Conservation (phyloP, 2,113 vertebrate genomes). For the Phodopus roborovskii region DNA sequence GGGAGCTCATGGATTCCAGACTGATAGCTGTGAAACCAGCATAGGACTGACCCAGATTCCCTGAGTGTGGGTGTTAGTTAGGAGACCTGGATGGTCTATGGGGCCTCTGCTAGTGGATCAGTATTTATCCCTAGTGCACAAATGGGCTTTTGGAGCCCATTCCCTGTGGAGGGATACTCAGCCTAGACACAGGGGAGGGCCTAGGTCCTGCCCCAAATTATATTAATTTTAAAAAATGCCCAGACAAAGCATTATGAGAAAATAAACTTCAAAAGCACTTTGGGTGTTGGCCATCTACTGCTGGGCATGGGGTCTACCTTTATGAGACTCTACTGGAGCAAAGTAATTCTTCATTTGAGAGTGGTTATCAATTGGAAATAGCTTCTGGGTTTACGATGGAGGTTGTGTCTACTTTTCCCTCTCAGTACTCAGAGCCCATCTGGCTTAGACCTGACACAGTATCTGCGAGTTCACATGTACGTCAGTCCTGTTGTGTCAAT, state of each 20-base stretch:
- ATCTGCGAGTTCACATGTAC: background rate
- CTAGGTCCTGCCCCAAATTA: too few species aligned
- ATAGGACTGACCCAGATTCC: too few species aligned
- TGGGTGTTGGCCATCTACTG: background rate
- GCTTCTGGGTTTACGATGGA: background rate
- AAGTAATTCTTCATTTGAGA: background rate
- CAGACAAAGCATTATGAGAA: background rate
- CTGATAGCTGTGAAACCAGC: too few species aligned
- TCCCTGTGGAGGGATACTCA: too few species aligned
- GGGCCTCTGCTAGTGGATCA: too few species aligned
- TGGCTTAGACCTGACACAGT: background rate
- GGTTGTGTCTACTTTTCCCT: background rate
- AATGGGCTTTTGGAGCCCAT: too few species aligned
- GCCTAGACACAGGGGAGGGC: too few species aligned
- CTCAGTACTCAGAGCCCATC: background rate
- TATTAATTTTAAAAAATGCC: background rate
- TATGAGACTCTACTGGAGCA: background rate
- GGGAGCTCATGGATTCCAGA: too few species aligned
- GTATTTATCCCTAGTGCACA: too few species aligned
- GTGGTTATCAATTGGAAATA: background rate
- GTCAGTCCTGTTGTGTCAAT: background rate
- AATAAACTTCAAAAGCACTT: background rate
- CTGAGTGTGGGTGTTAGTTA: too few species aligned
- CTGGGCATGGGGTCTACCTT: background rate
- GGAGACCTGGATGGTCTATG: too few species aligned